Evolutionary conservation across 2,797 vertebrate species (phyloP).

Genomic region (Nyctibius grandis): DNA sequence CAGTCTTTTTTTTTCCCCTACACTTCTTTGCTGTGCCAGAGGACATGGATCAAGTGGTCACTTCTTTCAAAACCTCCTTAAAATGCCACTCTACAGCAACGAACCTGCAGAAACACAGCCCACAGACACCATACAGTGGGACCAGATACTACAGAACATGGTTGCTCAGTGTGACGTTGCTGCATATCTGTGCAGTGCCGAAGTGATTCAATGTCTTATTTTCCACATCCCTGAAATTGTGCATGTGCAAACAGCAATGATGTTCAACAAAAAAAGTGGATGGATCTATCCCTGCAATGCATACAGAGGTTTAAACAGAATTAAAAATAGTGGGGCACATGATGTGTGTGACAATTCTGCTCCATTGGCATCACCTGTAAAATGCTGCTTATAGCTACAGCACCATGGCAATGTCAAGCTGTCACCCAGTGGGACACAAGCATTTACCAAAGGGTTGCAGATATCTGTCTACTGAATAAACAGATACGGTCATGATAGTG

Average conservation of each 20-base stretch:
- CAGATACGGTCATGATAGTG: not conserved
- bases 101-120: not conserved
- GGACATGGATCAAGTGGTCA: not conserved
- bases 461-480: not conserved
- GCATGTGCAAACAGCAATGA: not conserved
- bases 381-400: not conserved
- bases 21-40: not conserved
- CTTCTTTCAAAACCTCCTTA: not conserved
- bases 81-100: not conserved
- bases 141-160: not conserved
- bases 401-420: not conserved
- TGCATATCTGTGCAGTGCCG: not conserved
- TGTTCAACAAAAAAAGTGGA: not conserved
- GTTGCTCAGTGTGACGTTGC: not conserved
- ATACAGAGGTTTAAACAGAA: not conserved
- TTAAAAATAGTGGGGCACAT: not conserved
- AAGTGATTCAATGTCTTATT: not conserved
- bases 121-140: not conserved
- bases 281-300: not conserved
- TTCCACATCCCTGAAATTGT: not conserved
- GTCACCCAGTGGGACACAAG: not conserved
- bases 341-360: not conserved
- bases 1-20: not conserved
- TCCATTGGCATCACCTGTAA: not conserved
- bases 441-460: not conserved